These are phyloP conservation scores for Gnatocerus cornutus DNA, from an alignment of 2,888 invertebrate species.

Conservation along the genomic window DNA sequence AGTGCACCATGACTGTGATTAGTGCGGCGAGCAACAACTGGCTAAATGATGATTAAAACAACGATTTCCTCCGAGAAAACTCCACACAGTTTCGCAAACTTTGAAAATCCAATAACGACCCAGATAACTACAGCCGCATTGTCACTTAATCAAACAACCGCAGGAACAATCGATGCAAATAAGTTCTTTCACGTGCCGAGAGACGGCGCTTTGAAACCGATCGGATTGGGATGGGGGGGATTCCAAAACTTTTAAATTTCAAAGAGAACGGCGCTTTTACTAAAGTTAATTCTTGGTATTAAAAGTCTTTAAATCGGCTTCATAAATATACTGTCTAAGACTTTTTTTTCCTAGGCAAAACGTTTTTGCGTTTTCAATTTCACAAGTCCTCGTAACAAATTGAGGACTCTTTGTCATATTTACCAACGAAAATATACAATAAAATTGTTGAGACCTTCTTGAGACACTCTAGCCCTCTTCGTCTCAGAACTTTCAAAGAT, in stretches of 20 bases:
- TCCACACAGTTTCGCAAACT: slow-evolving; percentile 51
- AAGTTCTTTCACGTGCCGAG: slow-evolving; percentile 19
- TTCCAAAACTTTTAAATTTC: slow-evolving; percentile 1
- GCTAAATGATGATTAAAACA: slow-evolving; percentile 60
- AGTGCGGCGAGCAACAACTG: slow-evolving; percentile 58
- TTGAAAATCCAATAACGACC: slow-evolving; percentile 56
- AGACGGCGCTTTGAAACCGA: slow-evolving; percentile 5
- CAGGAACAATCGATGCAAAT: slow-evolving; percentile 46
- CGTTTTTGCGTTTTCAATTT: too few species aligned
- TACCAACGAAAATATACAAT: too few species aligned
- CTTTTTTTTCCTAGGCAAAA: too few species aligned
- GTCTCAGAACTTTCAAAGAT: too few species aligned
- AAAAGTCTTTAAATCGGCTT: too few species aligned
- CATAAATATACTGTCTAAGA: too few species aligned
- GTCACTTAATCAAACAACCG: slow-evolving; percentile 48
- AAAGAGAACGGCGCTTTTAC: slow-evolving; percentile 1
- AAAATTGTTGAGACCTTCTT: too few species aligned
- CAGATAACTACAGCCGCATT: slow-evolving; percentile 48
- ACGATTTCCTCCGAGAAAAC: slow-evolving; percentile 58
- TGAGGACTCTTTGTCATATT: too few species aligned
- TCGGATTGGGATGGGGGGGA: not conserved
- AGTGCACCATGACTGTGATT: slow-evolving; percentile 58
- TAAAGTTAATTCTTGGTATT: too few species aligned
- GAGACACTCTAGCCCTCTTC: too few species aligned
- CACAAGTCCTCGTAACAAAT: too few species aligned